Conservation (phyloP, 2,113 vertebrate species). For the Tympanuchus pallidicinctus region DNA sequence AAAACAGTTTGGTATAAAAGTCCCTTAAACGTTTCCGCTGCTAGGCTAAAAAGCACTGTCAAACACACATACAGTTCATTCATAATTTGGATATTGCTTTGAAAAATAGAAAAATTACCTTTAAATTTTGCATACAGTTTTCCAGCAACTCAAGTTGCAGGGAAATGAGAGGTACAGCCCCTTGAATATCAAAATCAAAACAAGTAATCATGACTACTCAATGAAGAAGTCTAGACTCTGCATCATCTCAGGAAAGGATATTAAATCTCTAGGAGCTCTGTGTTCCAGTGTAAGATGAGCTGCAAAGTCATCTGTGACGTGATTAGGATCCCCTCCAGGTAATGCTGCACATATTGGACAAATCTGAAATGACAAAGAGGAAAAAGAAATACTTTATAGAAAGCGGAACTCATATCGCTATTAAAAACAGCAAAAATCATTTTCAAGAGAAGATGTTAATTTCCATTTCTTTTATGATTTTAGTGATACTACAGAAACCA, state of each 20-base stretch:
- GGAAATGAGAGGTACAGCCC: not conserved
- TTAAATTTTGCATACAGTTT: not conserved
- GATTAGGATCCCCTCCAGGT: constrained; percentile 99
- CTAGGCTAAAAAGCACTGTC: not conserved
- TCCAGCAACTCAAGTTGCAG: not conserved
- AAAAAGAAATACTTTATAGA: not conserved
- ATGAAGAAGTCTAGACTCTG: not conserved
- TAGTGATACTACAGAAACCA: not conserved
- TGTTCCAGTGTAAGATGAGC: constrained; percentile 99
- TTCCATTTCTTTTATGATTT: not conserved
- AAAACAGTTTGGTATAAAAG: not conserved
- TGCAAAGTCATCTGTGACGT: constrained; percentile 98
- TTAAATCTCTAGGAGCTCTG: constrained; percentile 99
- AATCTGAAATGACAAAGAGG: constrained; percentile 86
- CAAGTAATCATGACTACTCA: not conserved
- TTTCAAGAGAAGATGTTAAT: not conserved
- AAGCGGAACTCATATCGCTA: not conserved
- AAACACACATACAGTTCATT: not conserved
- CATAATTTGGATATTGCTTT: not conserved
- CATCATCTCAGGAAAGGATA: constrained; percentile 87
- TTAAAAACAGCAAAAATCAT: no score
- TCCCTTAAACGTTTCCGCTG: not conserved
- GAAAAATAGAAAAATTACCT: not conserved
- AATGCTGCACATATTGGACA: constrained; percentile 99
- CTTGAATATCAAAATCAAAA: not conserved